Evolutionary conservation across 2,797 vertebrate genomes (phyloP).

Genomic region (Crocodylus rhombifer): DNA sequence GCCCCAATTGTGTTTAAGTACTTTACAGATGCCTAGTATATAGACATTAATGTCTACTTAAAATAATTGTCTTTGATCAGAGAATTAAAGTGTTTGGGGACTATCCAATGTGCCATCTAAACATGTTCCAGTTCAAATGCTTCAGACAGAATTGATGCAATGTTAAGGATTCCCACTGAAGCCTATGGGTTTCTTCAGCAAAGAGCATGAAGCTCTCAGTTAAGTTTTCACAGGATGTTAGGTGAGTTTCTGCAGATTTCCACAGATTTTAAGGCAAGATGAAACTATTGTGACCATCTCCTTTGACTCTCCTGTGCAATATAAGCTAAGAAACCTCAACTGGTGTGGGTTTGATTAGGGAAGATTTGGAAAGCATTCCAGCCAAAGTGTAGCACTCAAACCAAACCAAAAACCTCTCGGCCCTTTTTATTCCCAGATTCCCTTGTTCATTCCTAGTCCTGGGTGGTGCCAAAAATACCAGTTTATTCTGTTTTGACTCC

Average conservation of each 20-base stretch:
- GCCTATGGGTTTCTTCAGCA: not conserved
- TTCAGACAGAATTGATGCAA: not conserved
- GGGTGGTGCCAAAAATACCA: not conserved
- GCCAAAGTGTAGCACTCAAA: not conserved
- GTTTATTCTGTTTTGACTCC: constrained; percentile 1
- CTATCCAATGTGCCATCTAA: not conserved
- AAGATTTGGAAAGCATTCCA: not conserved
- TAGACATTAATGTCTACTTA: not conserved
- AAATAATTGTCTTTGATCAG: constrained; percentile 34
- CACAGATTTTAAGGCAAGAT: not conserved
- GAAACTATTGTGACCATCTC: not conserved
- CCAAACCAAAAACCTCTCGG: not conserved
- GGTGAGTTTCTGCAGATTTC: not conserved
- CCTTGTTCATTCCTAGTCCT: not conserved
- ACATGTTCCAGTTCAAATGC: rapidly evolving
- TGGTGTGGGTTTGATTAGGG: not conserved
- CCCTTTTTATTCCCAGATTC: not conserved
- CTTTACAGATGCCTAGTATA: constrained; percentile 1
- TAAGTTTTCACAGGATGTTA: not conserved
- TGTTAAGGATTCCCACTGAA: not conserved
- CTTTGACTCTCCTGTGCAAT: not conserved
- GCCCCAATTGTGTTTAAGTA: not conserved
- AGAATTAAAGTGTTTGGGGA: not conserved
- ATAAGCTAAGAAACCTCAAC: not conserved
- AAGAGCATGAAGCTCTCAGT: not conserved